phyloP scores from a whole-genome alignment of 2,888 invertebrate genomes.

The Aleiodes testaceus region DNA sequence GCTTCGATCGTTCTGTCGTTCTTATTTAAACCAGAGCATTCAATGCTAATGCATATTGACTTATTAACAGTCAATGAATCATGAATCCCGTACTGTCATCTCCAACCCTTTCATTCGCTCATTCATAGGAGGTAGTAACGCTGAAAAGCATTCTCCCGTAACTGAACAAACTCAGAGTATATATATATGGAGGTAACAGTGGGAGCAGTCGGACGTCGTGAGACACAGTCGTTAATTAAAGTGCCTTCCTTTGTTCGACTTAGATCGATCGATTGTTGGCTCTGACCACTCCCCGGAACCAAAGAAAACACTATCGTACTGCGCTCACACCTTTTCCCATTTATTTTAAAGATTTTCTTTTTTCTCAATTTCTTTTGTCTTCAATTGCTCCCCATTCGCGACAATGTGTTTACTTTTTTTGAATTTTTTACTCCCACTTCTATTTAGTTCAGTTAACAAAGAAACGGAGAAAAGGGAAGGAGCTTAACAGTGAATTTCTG shows the following conservation, averaged over 20 bases:
- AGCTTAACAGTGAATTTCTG: not conserved
- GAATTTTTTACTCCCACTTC: slow-evolving; percentile 10
- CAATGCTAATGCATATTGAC: slow-evolving; percentile 69
- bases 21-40: slow-evolving; percentile 57
- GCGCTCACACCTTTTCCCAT: slow-evolving; percentile 53
- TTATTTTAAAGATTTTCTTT: slow-evolving; percentile 46
- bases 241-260: slow-evolving; percentile 64
- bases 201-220: slow-evolving; percentile 41
- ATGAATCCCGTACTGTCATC: slow-evolving; percentile 58
- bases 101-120: slow-evolving; percentile 28
- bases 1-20: slow-evolving; percentile 67
- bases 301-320: slow-evolving; percentile 45
- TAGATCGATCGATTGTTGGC: slow-evolving; percentile 65
- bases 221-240: slow-evolving; percentile 65
- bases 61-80: slow-evolving; percentile 62
- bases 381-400: slow-evolving; percentile 10
- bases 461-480: not conserved
- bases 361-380: slow-evolving; percentile 20
- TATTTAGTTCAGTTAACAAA: slow-evolving; percentile 7
- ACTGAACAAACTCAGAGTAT: slow-evolving; percentile 31
- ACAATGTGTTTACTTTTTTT: slow-evolving; percentile 13
- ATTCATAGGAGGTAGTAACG: slow-evolving; percentile 44
- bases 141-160: slow-evolving; percentile 53
- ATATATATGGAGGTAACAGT: slow-evolving; percentile 29
- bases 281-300: slow-evolving; percentile 42